These are phyloP conservation scores for Falcunculus frontatus DNA, from an alignment of 2,113 vertebrate species.

Conservation along the genomic window DNA sequence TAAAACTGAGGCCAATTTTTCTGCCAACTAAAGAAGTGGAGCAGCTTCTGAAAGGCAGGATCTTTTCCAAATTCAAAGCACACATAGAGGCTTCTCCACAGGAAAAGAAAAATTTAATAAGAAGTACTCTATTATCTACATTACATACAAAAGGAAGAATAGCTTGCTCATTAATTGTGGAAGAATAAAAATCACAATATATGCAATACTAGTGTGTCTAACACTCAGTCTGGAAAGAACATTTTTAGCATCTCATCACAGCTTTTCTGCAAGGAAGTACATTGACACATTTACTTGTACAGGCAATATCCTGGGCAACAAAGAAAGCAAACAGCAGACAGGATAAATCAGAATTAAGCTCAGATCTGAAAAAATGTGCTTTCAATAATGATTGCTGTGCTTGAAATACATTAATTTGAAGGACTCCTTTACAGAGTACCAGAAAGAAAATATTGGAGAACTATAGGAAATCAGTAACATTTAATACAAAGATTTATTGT, in stretches of 20 bases:
- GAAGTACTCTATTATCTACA: background rate
- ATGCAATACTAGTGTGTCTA: background rate
- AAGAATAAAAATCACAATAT: background rate
- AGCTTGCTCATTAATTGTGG: background rate
- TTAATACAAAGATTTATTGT: background rate
- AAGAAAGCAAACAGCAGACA: background rate
- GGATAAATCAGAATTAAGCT: background rate
- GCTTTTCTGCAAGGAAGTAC: background rate
- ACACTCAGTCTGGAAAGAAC: background rate
- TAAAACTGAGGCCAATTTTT: background rate
- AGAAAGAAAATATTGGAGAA: background rate
- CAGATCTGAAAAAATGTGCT: background rate
- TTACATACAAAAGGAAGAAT: background rate
- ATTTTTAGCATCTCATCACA: background rate
- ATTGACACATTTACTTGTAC: background rate
- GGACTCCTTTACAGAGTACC: background rate
- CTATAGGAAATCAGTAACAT: background rate
- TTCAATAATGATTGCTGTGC: background rate
- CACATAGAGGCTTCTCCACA: background rate
- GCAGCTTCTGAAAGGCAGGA: background rate
- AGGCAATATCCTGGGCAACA: background rate
- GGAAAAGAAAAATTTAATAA: background rate
- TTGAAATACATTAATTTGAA: background rate
- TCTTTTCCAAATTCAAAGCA: background rate
- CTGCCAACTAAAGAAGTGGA: background rate